Evolutionary conservation across 2,888 invertebrate species (phyloP), one percentile per base, ranked within the genome.

Genomic region (Diaperis boleti): DNA sequence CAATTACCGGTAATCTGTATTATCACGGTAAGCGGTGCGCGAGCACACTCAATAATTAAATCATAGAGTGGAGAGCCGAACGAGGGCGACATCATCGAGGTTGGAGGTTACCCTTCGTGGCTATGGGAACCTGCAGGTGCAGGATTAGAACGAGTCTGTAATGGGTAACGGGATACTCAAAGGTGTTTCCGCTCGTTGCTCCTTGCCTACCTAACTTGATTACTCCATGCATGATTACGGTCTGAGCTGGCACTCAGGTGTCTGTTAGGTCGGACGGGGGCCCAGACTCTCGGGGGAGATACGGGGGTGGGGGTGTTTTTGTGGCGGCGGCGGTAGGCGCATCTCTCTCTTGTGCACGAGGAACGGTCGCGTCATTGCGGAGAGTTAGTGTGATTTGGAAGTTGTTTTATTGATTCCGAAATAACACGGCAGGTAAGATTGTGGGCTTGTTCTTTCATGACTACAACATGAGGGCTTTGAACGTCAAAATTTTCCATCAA

Each of bases 1-100:
- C 74, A 76, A 78, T 78, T 77, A 77, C 72, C 72, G 71, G 72
- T 75, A 76, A 77, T 77, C 75, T 75, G 75, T 69, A 73, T 74
- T 75, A 71, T 66, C 70, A 69, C 67, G 70, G 68, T 64, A 69
- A 71, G 67, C 69, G 70, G 67, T 66, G 68, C 64, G 67, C 66
- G 67, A 68, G 71, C 69, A 69, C 64, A 66, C 61, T 66, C 65
- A 72, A 74, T 77, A 78, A 78, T 78, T 75, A 76, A 76, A 78
- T 76, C 73, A 74, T 69, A 69, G 69, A 67, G 67, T 66, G 69
- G 60, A 66, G 61, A 50, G 64, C 55, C 52, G 66, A 64, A 68
- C 60, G 68, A 67, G 68, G 68, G 65, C 65, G 68, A 66, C 60
- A 62, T 68, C 62, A 37, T 45, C 57, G 59, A 65, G 66, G 67